Evolutionary conservation across 2,888 invertebrate species (phyloP).

Genomic region (Mesoligia furuncula): DNA sequence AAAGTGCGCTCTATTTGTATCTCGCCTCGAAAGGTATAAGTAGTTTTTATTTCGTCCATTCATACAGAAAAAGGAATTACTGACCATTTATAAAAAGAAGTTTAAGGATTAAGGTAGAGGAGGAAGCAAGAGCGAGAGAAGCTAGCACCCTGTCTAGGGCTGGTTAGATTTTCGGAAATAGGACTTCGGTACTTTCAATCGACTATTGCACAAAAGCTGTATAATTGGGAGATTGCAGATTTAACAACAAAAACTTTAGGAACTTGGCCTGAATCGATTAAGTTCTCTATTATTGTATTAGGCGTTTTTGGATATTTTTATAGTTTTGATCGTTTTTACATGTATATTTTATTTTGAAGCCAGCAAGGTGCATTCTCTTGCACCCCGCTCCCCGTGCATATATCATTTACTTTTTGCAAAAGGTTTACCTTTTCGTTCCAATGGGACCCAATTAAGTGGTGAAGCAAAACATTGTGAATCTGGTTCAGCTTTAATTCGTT

Average conservation of each 20-base stretch:
- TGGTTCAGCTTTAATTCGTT: constrained; percentile 8
- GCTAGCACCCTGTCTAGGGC: too few relatives aligned
- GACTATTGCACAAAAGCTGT: not conserved
- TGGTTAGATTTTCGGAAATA: not conserved
- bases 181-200: not conserved
- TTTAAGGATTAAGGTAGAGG: not conserved
- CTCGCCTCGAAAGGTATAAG: not conserved
- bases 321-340: not conserved
- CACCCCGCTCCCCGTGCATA: not conserved
- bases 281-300: not conserved
- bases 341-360: not conserved
- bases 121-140: too few relatives aligned
- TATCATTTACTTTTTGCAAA: not conserved
- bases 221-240: not conserved
- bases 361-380: not conserved
- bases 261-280: too few relatives aligned
- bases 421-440: constrained; percentile 10
- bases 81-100: not conserved
- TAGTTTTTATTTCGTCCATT: not conserved
- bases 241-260: too few relatives aligned
- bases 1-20: not conserved
- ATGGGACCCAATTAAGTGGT: not conserved
- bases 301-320: not conserved
- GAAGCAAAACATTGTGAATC: not conserved
- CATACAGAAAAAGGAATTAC: not conserved